These are phyloP conservation scores for Schizotus pectinicornis DNA, from an alignment of 2,888 invertebrate species.

Conservation along the genomic window DNA sequence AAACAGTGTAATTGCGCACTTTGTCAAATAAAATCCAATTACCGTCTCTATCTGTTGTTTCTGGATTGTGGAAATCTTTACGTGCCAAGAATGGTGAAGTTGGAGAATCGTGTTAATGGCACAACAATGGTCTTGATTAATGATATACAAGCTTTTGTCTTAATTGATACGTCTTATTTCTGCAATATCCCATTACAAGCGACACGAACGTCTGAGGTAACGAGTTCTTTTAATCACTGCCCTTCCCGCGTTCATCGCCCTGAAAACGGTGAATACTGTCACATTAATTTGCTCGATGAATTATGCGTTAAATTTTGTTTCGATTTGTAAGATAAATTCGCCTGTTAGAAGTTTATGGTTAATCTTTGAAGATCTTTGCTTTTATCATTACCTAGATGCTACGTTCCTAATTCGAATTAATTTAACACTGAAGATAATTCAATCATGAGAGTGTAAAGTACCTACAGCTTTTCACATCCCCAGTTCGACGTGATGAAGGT, in stretches of 20 bases:
- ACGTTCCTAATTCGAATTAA: neutral
- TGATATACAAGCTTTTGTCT: slow-evolving; percentile 38
- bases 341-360: too few relatives aligned
- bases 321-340: neutral
- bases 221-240: slow-evolving; percentile 35
- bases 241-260: slow-evolving; percentile 11
- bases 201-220: slow-evolving; percentile 31
- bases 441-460: too few relatives aligned
- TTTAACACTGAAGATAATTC: slow-evolving; percentile 3
- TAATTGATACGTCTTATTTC: slow-evolving; percentile 37
- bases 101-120: slow-evolving; percentile 35
- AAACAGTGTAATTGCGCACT: slow-evolving; percentile 33
- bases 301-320: slow-evolving; percentile 6
- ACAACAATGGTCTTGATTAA: slow-evolving; percentile 39
- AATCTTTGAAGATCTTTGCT: neutral
- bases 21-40: slow-evolving; percentile 39
- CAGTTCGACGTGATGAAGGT: slow-evolving; percentile 12
- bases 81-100: slow-evolving; percentile 32
- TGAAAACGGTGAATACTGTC: slow-evolving; percentile 20
- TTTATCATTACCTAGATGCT: neutral
- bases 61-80: slow-evolving; percentile 35
- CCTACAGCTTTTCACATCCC: neutral
- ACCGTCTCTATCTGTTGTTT: slow-evolving; percentile 31
- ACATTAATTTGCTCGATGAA: slow-evolving; percentile 1
- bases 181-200: slow-evolving; percentile 28